These are phyloP conservation scores for Arbacia lixula DNA, from an alignment of 53 echinoderm and acorn worm genomes.

Conservation along the genomic window DNA sequence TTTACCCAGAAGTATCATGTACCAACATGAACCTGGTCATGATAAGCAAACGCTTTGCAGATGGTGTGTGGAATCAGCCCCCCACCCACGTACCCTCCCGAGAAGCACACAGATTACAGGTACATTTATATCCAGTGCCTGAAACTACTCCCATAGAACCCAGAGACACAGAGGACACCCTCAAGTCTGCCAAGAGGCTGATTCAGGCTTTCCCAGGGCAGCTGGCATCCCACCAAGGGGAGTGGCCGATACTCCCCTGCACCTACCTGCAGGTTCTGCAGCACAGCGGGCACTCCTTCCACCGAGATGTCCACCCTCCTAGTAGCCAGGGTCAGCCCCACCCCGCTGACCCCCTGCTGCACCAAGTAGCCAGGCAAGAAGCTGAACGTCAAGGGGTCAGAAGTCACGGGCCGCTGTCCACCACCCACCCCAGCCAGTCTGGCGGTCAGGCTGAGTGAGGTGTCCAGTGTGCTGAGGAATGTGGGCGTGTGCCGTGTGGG, in stretches of 20 bases:
- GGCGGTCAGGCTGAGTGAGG: conserved; percentile 66
- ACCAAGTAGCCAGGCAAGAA: conserved; percentile 77
- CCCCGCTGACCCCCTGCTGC: conserved; percentile 63
- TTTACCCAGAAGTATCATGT: too few relatives aligned
- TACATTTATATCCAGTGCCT: too few relatives aligned
- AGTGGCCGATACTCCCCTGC: too few relatives aligned
- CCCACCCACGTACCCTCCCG: too few relatives aligned
- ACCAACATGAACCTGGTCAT: too few relatives aligned
- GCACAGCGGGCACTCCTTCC: conserved; percentile 74
- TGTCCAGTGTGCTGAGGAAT: conserved; percentile 80
- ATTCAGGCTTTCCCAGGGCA: too few relatives aligned
- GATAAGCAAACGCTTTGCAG: too few relatives aligned
- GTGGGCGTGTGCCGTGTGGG: conserved; percentile 67
- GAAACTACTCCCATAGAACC: neutral
- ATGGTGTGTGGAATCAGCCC: too few relatives aligned
- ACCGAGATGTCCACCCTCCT: conserved; percentile 72
- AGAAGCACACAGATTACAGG: too few relatives aligned
- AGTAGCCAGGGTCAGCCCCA: conserved; percentile 67
- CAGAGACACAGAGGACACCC: neutral
- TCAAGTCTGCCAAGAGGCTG: neutral
- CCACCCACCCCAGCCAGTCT: conserved; percentile 59
- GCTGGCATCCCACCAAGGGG: too few relatives aligned
- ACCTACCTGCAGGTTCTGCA: conserved; percentile 75
- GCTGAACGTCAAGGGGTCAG: conserved; percentile 65
- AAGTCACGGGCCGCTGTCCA: conserved; percentile 79